phyloP scores from a whole-genome alignment of 2,113 vertebrate genomes.

The Baryphthengus martii region DNA sequence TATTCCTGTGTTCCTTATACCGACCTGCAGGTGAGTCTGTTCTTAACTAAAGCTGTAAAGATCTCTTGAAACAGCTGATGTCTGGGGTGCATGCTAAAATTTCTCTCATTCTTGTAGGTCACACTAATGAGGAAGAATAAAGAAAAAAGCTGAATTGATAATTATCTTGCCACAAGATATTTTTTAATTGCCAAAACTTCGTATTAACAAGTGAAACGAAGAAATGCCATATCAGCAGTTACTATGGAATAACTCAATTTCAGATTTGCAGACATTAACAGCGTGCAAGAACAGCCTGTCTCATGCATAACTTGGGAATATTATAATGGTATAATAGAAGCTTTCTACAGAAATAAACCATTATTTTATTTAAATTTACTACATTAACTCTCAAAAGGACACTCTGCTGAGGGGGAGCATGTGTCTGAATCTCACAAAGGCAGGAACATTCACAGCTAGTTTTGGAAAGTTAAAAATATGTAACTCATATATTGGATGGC shows the following conservation, averaged over 20 bases:
- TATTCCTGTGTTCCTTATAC: neutral
- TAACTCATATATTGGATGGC: neutral
- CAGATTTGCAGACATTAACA: neutral
- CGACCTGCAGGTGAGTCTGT: slow-evolving; percentile 85
- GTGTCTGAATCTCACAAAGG: neutral
- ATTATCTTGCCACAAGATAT: neutral
- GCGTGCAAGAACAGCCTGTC: neutral
- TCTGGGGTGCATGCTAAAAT: slow-evolving; percentile 81
- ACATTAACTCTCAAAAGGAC: neutral
- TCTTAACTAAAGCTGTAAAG: slow-evolving; percentile 80
- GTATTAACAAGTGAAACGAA: neutral
- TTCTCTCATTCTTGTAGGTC: slow-evolving; percentile 84
- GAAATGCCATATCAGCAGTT: neutral
- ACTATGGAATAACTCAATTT: neutral
- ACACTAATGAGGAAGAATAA: slow-evolving; percentile 50
- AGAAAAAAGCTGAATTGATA: neutral
- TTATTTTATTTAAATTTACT: neutral
- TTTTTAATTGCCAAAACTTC: neutral
- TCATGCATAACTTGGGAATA: neutral
- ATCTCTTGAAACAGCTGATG: slow-evolving; percentile 80
- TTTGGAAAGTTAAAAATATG: neutral
- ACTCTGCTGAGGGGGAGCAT: neutral
- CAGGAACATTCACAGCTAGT: neutral
- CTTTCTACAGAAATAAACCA: neutral
- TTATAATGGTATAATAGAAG: neutral